Base-by-base conservation (phyloP, 1,140 invertebrate species). In the Macrocentrus cingulum region DNA sequence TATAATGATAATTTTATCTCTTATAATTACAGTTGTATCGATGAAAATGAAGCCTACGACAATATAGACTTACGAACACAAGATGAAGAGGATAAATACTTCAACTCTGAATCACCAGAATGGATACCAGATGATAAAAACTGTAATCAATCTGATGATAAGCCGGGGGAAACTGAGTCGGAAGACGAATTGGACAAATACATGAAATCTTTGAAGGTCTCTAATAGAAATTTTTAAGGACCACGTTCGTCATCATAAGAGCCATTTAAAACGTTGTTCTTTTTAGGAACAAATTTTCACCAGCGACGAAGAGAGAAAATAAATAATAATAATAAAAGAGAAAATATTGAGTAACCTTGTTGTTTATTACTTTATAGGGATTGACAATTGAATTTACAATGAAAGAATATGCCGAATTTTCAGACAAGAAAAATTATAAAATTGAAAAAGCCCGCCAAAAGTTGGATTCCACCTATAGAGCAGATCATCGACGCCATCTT, bases 61-160 rank as follows among this genome's bases (percentile, higher is more conserved):
- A 86, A 90, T 66, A 71, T 91, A 2, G 81, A 87, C 29, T 83
- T 87, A 61, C 67, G 84, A 53, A 81, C 81, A 25, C 82, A 85
- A 66, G 92, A 95, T 79, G 89, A 87, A 65, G 91, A 95, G 79
- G 92, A 95, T 66, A 89, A 88, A 71, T 95, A 95, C 71, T 95
- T 95, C 81, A 91, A 94, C 72, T 85, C 85, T 6, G 90, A 91
- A 77, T 84, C 85, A 42, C 84, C 87, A 61, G 85, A 86, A 60
- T 36, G 32, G 49, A 32, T 37, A 57, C 71, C 69, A 54, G 55
- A 73, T 57, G 69, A 69, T 53, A 54, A 75, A 19, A 71, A 76
- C 56, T 76, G 80, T 15, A 75, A 79, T 44, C 56, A 77, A 44
- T 70, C 66, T 20, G 87, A 87, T 74, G 89, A 91, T 80, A 86